Conservation (phyloP, 92 coral and sea anemone genomes). For the Palythoa grandiflora region DNA sequence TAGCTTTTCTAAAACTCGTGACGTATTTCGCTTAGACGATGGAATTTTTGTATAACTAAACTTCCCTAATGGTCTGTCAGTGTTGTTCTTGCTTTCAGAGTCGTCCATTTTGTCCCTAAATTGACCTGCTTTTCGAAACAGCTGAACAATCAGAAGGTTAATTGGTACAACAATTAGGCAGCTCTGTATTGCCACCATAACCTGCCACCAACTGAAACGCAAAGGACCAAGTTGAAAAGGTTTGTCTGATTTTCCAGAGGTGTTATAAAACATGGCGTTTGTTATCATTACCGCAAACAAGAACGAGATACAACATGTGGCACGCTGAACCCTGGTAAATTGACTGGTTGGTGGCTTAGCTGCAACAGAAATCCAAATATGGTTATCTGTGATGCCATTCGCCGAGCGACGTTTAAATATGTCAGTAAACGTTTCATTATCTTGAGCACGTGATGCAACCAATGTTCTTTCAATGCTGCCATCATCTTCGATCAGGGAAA, state of each 20-base stretch:
- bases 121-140: conserved; percentile 54
- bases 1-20: conserved; percentile 20
- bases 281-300: conserved; percentile 74
- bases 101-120: conserved; percentile 1
- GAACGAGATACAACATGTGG: conserved; percentile 71
- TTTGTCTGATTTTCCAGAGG: conserved; percentile 30
- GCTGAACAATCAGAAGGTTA: conserved; percentile 64
- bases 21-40: background rate
- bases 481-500: conserved; percentile 64
- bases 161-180: conserved; percentile 67
- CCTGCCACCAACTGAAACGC: conserved; percentile 68
- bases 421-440: background rate
- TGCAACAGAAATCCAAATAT: conserved; percentile 74
- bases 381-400: conserved; percentile 56
- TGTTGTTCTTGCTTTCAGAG: background rate
- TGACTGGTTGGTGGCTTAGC: conserved; percentile 57
- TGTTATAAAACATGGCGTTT: conserved; percentile 82
- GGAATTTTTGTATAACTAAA: conserved; percentile 20
- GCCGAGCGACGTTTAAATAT: conserved; percentile 49
- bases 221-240: conserved; percentile 71
- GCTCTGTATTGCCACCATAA: conserved; percentile 71
- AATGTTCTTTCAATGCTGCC: conserved; percentile 60
- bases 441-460: background rate
- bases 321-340: conserved; percentile 76
- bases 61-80: background rate